A percentile compares a stretch with the other conserved stretches of the same genome.
phyloP scores from a whole-genome alignment of 2,113 vertebrate species.

The Neodon shergylaensis region DNA sequence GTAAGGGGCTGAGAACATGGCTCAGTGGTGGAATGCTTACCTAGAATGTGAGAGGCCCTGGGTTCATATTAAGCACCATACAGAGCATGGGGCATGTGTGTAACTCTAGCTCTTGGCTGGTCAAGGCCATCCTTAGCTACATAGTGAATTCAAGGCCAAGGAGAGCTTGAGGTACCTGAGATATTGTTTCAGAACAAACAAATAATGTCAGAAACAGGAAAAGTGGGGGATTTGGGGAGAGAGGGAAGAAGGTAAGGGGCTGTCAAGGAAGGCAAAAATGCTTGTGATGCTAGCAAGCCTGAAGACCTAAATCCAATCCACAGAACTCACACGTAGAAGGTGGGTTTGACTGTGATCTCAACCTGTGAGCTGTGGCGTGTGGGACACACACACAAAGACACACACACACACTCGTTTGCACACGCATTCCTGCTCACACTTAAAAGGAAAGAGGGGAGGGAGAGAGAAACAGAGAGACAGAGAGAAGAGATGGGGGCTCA shows the following conservation, averaged over 20 bases:
- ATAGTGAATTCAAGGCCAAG: not conserved
- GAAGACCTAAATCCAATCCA: not conserved
- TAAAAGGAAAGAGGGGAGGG: not conserved
- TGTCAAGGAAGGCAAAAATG: not conserved
- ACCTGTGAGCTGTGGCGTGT: not conserved
- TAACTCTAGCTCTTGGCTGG: not conserved
- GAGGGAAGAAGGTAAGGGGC: too few species aligned
- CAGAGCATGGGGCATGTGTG: not conserved
- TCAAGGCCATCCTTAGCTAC: not conserved
- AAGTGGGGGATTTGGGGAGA: not conserved
- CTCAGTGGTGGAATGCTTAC: not conserved
- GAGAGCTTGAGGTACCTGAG: not conserved
- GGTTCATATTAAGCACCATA: accelerated
- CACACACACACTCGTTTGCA: too few species aligned
- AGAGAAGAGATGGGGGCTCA: not conserved
- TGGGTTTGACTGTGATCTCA: not conserved
- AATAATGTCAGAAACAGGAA: not conserved
- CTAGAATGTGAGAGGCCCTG: too few species aligned
- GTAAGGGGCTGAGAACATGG: not conserved
- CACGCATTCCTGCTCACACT: not conserved
- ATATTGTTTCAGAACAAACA: not conserved
- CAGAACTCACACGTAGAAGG: not conserved
- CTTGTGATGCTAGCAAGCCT: not conserved
- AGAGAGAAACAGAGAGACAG: not conserved
- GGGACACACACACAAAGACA: too few species aligned